These are phyloP conservation scores for Microchirus variegatus DNA, from an alignment of 2,797 vertebrate genomes.

Conservation along the genomic window DNA sequence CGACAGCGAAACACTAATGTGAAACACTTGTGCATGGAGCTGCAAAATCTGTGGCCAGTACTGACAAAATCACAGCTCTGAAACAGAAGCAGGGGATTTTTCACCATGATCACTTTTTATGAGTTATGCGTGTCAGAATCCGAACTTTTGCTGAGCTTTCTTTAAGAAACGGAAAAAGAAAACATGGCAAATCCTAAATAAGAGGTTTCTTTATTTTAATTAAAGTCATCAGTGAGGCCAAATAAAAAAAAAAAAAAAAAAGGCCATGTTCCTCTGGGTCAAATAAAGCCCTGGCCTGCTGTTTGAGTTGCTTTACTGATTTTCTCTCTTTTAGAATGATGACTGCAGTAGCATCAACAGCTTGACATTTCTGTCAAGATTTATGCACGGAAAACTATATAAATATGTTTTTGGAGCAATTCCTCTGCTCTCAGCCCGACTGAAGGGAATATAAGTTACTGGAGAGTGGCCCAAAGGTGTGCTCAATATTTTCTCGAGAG, in stretches of 20 bases:
- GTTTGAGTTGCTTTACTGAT: not conserved
- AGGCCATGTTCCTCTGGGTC: not conserved
- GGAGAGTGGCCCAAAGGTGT: slow-evolving; percentile 13
- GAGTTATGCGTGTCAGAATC: not conserved
- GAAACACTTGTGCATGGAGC: not conserved
- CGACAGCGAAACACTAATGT: not conserved
- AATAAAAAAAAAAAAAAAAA: slow-evolving; percentile 7
- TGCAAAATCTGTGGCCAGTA: not conserved
- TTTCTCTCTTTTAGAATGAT: not conserved
- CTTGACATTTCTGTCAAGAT: slow-evolving; percentile 35
- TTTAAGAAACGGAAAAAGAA: not conserved
- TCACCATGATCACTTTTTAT: not conserved
- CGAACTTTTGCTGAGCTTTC: slow-evolving; percentile 1
- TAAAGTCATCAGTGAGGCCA: not conserved
- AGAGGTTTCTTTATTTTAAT: not conserved
- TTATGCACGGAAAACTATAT: not conserved
- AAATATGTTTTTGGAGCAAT: slow-evolving; percentile 1
- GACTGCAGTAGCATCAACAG: slow-evolving; percentile 20
- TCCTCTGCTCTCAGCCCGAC: not conserved
- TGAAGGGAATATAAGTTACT: slow-evolving; percentile 25
- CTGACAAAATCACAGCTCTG: not conserved
- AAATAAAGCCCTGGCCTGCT: not conserved
- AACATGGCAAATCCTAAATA: not conserved
- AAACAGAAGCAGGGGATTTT: not conserved
- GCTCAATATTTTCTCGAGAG: slow-evolving; percentile 14